Conservation (phyloP, 2,797 vertebrate genomes). For the Cryptoblepharus egeriae region DNA sequence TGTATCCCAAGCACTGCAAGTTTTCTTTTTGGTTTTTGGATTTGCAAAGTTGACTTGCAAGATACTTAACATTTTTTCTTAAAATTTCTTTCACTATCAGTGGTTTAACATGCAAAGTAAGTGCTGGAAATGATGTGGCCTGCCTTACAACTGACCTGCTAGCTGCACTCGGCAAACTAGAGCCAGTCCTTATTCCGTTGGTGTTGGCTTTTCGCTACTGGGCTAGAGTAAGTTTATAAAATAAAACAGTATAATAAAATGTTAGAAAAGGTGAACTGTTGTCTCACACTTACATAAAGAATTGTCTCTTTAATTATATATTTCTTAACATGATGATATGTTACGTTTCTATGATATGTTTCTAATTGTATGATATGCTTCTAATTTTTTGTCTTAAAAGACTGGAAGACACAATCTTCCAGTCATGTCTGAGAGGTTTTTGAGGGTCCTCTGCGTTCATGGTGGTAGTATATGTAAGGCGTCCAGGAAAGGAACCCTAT, state of each 20-base stretch:
- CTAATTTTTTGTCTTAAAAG: too few species aligned
- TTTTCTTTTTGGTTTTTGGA: not conserved
- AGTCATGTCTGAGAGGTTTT: not conserved
- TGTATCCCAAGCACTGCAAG: not conserved
- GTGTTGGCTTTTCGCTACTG: slow-evolving; percentile 96
- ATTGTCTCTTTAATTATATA: not conserved
- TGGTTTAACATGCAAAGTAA: slow-evolving; percentile 93
- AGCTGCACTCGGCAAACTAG: slow-evolving; percentile 89
- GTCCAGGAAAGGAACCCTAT: too few species aligned
- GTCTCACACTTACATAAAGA: not conserved
- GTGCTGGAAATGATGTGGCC: slow-evolving; percentile 95
- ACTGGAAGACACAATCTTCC: too few species aligned
- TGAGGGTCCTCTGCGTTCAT: too few species aligned
- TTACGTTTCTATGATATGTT: too few species aligned
- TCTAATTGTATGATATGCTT: not conserved
- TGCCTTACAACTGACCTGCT: slow-evolving; percentile 97
- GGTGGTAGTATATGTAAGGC: too few species aligned
- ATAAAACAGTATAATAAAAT: not conserved
- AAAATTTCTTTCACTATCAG: slow-evolving; percentile 74
- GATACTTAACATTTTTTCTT: slow-evolving; percentile 17
- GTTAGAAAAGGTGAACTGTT: not conserved
- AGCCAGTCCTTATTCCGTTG: slow-evolving; percentile 91
- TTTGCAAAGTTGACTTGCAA: not conserved
- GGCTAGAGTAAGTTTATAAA: slow-evolving; percentile 86
- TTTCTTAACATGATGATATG: not conserved